These are phyloP conservation scores for Alsophila aescularia DNA, from an alignment of 2,888 invertebrate genomes.

Conservation along the genomic window DNA sequence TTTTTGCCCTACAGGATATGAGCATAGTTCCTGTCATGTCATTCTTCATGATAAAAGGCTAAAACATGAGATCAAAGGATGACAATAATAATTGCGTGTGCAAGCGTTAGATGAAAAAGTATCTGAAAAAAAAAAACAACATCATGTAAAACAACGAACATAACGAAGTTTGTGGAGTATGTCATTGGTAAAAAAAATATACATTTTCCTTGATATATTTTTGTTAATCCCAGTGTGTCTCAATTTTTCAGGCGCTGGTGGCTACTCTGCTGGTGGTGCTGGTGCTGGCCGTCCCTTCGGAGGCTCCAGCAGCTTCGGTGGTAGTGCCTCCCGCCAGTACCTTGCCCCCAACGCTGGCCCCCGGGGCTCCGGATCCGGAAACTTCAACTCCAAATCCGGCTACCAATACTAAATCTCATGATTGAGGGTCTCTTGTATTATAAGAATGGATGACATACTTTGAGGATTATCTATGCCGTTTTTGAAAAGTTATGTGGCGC, in stretches of 20 bases:
- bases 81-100: too few species aligned
- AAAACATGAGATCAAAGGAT: too few species aligned
- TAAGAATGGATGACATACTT: conserved; percentile 6
- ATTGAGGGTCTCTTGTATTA: conserved; percentile 42
- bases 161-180: too few species aligned
- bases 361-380: conserved; percentile 70
- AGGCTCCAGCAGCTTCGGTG: conserved; percentile 47
- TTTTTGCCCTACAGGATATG: too few species aligned
- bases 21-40: too few species aligned
- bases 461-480: background rate
- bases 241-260: conserved; percentile 36
- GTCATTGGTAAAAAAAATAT: too few species aligned
- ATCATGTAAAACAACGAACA: too few species aligned
- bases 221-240: background rate
- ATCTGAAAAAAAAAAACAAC: too few species aligned
- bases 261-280: conserved; percentile 40
- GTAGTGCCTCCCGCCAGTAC: conserved; percentile 73
- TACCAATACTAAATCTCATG: conserved; percentile 68
- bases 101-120: too few species aligned
- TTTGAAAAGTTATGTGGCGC: background rate
- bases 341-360: conserved; percentile 71
- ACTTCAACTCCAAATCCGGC: conserved; percentile 76
- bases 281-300: conserved; percentile 40
- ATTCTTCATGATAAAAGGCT: too few species aligned
- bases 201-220: too few species aligned